phyloP scores from a whole-genome alignment of 2,113 vertebrate genomes.

The Albula glossodonta region DNA sequence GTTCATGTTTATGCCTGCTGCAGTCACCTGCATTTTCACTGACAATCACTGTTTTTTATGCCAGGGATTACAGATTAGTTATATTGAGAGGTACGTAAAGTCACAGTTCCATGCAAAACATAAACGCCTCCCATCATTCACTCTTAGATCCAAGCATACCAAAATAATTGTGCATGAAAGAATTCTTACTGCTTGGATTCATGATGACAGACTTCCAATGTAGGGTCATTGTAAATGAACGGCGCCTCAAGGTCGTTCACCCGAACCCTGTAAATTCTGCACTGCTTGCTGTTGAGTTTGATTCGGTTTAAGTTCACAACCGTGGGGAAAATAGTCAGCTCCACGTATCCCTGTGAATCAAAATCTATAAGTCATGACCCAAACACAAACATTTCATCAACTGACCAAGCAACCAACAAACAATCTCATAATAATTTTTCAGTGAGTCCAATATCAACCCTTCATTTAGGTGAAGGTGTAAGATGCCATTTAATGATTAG shows the following conservation, averaged over 20 bases:
- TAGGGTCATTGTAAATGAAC: conserved; percentile 97
- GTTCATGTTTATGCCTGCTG: not conserved
- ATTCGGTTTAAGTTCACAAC: conserved; percentile 96
- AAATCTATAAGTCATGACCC: not conserved
- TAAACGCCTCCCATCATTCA: not conserved
- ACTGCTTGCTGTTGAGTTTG: conserved; percentile 97
- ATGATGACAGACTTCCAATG: conserved; percentile 93
- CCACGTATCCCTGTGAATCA: conserved; percentile 82
- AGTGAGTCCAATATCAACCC: not conserved
- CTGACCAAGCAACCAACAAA: not conserved
- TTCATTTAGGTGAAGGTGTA: not conserved
- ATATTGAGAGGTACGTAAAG: not conserved
- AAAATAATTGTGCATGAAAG: not conserved
- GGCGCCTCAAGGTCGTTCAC: conserved; percentile 95
- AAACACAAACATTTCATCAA: not conserved
- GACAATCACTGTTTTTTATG: not conserved
- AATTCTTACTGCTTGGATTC: conserved; percentile 96
- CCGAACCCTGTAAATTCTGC: conserved; percentile 92
- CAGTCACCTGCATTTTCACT: not conserved
- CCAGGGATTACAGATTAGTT: not conserved
- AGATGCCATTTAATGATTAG: no score
- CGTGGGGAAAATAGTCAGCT: conserved; percentile 93
- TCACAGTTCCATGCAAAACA: not conserved
- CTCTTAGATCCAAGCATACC: not conserved
- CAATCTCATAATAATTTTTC: not conserved